Percentiles rank a stretch among this genome's conserved stretches.
These are phyloP conservation scores for Labroides dimidiatus DNA, from an alignment of 2,797 vertebrate genomes.

Conservation along the genomic window DNA sequence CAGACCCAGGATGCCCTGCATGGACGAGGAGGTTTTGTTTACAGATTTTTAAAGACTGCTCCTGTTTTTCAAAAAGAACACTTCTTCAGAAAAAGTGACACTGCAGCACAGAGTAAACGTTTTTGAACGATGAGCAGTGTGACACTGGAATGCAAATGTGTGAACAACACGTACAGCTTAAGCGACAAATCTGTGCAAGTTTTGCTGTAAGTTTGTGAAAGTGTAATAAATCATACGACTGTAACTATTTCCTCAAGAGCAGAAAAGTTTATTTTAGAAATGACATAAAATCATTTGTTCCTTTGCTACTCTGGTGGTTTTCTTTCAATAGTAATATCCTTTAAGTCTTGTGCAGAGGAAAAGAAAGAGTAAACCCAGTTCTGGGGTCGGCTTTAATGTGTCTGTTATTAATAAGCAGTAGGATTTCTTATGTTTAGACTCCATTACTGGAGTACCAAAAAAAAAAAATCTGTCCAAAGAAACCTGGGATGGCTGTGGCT, in stretches of 20 bases:
- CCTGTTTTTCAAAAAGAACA: no score
- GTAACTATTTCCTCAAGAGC: neutral
- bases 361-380: no score
- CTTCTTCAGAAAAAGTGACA: no score
- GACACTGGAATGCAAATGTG: neutral
- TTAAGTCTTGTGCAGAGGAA: neutral
- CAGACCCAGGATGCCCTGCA: constrained; percentile 94
- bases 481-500: no score
- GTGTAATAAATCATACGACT: neutral
- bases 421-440: no score
- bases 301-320: neutral
- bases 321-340: neutral
- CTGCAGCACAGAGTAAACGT: neutral
- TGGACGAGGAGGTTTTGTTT: neutral
- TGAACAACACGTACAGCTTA: neutral
- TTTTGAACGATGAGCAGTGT: neutral
- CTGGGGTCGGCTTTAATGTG: no score
- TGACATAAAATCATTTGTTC: neutral
- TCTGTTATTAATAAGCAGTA: no score
- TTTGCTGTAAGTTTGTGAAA: neutral
- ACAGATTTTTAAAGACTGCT: no score
- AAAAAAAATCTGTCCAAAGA: no score
- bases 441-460: no score
- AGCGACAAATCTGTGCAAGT: neutral
- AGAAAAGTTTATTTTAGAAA: no score